Conservation (phyloP, 2,113 vertebrate species). For the Leptodactylus fuscus region DNA sequence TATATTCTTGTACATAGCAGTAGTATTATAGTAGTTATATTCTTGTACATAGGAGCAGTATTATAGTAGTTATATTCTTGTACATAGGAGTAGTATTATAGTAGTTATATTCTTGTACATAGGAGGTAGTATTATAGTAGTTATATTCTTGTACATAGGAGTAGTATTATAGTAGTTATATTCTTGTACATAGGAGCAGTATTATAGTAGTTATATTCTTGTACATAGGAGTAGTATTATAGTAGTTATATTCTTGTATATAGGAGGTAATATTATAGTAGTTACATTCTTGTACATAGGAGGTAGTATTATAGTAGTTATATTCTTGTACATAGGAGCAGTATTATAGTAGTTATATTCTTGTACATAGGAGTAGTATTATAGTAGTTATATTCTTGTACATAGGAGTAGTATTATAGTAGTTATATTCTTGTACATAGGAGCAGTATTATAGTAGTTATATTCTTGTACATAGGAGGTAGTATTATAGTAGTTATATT, state of each 20-base stretch:
- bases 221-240: constrained; percentile 2
- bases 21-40: constrained; percentile 12
- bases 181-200: constrained; percentile 4
- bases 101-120: background rate
- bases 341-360: constrained; percentile 21
- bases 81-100: background rate
- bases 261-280: background rate
- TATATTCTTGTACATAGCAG: too few relatives aligned
- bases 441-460: background rate
- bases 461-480: background rate
- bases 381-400: constrained; percentile 12
- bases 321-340: constrained; percentile 1
- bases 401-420: background rate
- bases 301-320: background rate
- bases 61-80: background rate
- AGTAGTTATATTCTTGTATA: background rate
- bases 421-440: background rate
- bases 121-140: too few relatives aligned
- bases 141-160: too few relatives aligned
- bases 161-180: background rate
- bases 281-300: background rate
- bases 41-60: background rate
- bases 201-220: constrained; percentile 20
- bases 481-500: too few relatives aligned
- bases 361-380: background rate